phyloP scores from a whole-genome alignment of 2,888 invertebrate genomes.

The Stenolophus ochropezus region DNA sequence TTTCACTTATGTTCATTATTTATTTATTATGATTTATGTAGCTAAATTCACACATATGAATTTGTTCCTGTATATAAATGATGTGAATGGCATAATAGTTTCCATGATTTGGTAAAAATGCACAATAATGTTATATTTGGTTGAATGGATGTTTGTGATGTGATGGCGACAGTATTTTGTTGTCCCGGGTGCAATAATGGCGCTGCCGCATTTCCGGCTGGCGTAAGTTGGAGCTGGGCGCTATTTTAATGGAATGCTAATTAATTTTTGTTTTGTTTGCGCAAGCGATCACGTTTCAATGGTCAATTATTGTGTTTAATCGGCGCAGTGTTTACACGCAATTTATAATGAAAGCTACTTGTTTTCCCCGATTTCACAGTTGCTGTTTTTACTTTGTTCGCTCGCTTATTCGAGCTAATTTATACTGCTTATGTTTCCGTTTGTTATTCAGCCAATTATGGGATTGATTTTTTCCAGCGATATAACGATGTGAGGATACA shows the following conservation, averaged over 20 bases:
- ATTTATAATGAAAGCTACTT: conserved; percentile 48
- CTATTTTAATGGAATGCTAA: conserved; percentile 49
- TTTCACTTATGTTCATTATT: no score
- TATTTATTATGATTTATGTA: no score
- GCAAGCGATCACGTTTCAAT: conserved; percentile 47
- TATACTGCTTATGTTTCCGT: conserved; percentile 7
- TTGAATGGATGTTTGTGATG: no score
- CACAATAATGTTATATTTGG: no score
- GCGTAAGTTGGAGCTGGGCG: background rate
- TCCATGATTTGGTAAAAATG: no score
- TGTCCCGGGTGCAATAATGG: background rate
- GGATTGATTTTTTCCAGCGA: background rate
- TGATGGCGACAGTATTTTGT: no score
- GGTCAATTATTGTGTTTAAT: conserved; percentile 51
- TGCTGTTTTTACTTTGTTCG: conserved; percentile 34
- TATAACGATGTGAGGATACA: background rate
- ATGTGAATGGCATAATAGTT: no score
- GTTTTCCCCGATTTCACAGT: conserved; percentile 36
- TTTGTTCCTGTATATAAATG: no score
- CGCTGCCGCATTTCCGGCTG: background rate
- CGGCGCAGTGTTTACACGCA: conserved; percentile 34
- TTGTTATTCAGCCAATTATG: conserved; percentile 26
- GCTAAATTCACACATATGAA: no score
- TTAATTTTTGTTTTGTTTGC: conserved; percentile 49
- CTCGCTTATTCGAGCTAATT: conserved; percentile 11